Conservation (phyloP, 2,113 vertebrate genomes). For the Aptenodytes forsteri region DNA sequence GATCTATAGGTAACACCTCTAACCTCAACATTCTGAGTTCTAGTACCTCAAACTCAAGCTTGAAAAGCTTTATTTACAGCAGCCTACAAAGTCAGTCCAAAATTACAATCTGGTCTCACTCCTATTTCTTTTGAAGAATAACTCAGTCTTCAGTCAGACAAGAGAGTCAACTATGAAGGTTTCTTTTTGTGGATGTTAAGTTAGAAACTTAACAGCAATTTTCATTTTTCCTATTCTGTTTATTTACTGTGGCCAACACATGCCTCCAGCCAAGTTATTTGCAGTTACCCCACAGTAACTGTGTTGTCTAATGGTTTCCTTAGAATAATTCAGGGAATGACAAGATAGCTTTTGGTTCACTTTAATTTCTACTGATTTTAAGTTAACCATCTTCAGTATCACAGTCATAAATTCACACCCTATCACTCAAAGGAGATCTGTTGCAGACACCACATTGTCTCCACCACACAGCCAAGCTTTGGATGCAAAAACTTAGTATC, state of each 20-base stretch:
- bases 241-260: neutral
- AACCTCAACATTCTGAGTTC: neutral
- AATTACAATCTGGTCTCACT: neutral
- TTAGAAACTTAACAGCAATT: neutral
- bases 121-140: neutral
- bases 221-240: neutral
- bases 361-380: neutral
- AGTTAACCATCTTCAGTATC: neutral
- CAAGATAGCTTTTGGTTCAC: neutral
- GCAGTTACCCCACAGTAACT: neutral
- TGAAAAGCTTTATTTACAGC: neutral
- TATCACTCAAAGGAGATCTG: neutral
- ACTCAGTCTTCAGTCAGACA: neutral
- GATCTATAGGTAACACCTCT: neutral
- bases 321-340: neutral
- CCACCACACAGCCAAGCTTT: neutral
- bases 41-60: neutral
- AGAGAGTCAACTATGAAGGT: neutral
- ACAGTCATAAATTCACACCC: neutral
- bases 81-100: neutral
- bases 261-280: neutral
- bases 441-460: neutral
- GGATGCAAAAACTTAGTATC: neutral
- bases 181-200: neutral
- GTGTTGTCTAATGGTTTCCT: neutral